Evolutionary conservation across 2,113 vertebrate genomes (phyloP).

Genomic region (Clarias macrocephalus): DNA sequence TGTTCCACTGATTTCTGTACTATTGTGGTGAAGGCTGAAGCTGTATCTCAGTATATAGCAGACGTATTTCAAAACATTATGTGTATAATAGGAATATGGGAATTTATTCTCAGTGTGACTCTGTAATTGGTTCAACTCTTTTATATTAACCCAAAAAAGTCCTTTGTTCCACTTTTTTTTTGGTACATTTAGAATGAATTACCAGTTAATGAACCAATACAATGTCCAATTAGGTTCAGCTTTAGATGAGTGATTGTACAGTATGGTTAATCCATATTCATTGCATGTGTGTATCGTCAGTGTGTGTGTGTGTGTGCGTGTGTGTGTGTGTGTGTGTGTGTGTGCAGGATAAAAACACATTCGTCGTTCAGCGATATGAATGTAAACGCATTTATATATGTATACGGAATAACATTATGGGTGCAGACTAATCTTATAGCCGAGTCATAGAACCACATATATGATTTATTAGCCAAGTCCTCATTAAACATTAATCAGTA

Average conservation of each 20-base stretch:
- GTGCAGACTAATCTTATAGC: not conserved
- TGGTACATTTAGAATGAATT: not conserved
- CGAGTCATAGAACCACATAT: not conserved
- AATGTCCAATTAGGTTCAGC: not conserved
- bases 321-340: not conserved
- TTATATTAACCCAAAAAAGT: not conserved
- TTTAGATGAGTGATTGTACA: not conserved
- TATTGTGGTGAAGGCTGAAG: not conserved
- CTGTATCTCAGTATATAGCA: not conserved
- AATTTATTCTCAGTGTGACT: not conserved
- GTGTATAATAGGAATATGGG: not conserved
- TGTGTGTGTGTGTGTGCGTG: not conserved
- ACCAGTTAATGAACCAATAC: not conserved
- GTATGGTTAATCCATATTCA: not conserved
- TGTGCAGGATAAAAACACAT: not conserved
- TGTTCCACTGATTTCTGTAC: not conserved
- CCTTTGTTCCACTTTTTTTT: not conserved
- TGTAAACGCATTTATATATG: not conserved
- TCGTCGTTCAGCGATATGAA: not conserved
- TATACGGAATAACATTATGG: not conserved
- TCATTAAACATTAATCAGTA: not conserved
- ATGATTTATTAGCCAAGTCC: not conserved
- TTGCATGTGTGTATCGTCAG: not conserved
- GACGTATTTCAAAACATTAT: not conserved
- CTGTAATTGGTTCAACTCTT: not conserved